These are phyloP conservation scores for Mastomys natalensis DNA, from an alignment of 2,113 vertebrate species.

Conservation along the genomic window DNA sequence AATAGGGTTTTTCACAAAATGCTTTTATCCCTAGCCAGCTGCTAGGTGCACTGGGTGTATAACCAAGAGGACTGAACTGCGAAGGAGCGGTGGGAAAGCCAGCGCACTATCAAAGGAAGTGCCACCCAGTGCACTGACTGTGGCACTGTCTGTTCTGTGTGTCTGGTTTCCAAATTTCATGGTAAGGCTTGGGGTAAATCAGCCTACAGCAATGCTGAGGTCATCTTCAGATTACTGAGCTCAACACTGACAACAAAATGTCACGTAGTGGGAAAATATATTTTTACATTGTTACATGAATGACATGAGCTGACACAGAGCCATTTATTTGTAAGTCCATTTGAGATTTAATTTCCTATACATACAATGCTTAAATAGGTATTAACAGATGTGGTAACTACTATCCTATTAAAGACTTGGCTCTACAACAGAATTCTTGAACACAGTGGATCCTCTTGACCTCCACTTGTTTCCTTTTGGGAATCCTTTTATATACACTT, in stretches of 20 bases:
- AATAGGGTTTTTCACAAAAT: too few relatives aligned
- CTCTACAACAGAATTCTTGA: neutral
- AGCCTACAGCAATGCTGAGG: neutral
- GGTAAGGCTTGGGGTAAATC: neutral
- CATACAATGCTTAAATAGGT: slow-evolving; percentile 10
- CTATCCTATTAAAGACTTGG: neutral
- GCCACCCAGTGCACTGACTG: neutral
- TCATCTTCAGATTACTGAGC: neutral
- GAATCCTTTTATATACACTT: neutral
- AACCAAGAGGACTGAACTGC: slow-evolving; percentile 15
- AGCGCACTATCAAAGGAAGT: neutral
- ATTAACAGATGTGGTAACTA: neutral
- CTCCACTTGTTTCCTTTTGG: slow-evolving; percentile 25
- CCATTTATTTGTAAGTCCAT: slow-evolving; percentile 8
- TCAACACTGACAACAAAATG: neutral
- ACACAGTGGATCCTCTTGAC: neutral
- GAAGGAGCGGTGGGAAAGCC: neutral
- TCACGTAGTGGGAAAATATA: slow-evolving; percentile 11
- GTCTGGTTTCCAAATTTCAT: slow-evolving; percentile 15
- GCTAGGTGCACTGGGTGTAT: neutral
- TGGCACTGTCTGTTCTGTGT: neutral
- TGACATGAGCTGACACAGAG: slow-evolving; percentile 20
- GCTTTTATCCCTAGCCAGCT: neutral
- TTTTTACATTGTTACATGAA: neutral
- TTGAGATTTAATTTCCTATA: slow-evolving; percentile 32